A percentile compares a stretch with the other conserved stretches of the same genome.
Conservation (phyloP, 2,888 invertebrate genomes). For the Pseudoips prasinana region DNA sequence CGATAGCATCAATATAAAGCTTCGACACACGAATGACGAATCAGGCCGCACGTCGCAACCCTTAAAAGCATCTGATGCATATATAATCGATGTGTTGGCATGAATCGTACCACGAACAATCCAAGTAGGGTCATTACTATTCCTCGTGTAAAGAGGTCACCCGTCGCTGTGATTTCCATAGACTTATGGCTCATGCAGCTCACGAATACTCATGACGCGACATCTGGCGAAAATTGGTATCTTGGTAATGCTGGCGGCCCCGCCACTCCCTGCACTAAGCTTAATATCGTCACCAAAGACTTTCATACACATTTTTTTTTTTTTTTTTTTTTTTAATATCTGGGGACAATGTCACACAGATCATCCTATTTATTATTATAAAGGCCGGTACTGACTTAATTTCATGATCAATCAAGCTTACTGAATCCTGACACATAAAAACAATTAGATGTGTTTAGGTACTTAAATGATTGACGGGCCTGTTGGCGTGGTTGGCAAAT, state of each 20-base stretch:
- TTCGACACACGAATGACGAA: constrained; percentile 22
- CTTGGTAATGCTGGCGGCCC: constrained; percentile 8
- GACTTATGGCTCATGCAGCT: constrained; percentile 31
- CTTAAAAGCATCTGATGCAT: constrained; percentile 39
- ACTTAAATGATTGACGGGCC: too few species aligned
- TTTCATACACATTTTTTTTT: too few species aligned
- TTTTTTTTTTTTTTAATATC: too few species aligned
- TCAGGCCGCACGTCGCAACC: constrained; percentile 34
- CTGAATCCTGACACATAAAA: too few species aligned
- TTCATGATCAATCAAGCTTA: too few species aligned
- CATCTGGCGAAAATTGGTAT: constrained; percentile 43
- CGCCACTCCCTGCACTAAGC: constrained; percentile 27
- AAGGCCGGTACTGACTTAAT: too few species aligned
- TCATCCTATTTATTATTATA: too few species aligned
- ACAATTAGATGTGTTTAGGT: too few species aligned
- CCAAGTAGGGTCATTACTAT: constrained; percentile 74
- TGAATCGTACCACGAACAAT: constrained; percentile 39
- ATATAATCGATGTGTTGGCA: constrained; percentile 31
- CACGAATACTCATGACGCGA: constrained; percentile 47
- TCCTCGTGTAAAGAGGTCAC: constrained; percentile 67
- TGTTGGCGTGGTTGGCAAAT: too few species aligned
- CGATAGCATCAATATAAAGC: constrained; percentile 16
- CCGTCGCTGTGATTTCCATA: constrained; percentile 57
- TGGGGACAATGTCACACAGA: too few species aligned
- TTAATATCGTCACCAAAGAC: constrained; percentile 12